Evolutionary conservation across 2,888 invertebrate genomes (phyloP), one percentile per base, ranked within the genome.

Genomic region (Plebejus argus): DNA sequence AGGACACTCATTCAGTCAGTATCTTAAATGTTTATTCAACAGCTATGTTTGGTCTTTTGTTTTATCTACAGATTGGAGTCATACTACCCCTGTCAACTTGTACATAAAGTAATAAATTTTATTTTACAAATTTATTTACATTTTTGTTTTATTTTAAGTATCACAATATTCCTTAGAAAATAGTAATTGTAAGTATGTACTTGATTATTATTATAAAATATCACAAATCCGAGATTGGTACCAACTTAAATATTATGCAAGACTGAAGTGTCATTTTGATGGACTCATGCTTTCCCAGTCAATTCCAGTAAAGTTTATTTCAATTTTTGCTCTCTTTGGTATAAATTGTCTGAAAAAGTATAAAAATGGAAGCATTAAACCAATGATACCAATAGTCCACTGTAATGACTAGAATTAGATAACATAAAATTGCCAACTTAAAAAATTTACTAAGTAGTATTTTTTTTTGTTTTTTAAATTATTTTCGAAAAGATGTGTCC

Each of bases 281-380:
- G 85, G 84, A 76, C 84, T 86, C 78, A 81, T 79, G 20, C 79
- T 82, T n/a, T 95, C 94, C 95, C 95, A 95, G 83, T 96, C 79
- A 7, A 79, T 78, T 35, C 77, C 77, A 20, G 89, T 89, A 86
- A 97, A 97, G 86, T 97, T 95, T 75, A 98, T 97, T 33, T 95
- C 93, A 82, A 98, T 95, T 87, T 94, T 92, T 15, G 92, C 90
- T 77, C 93, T 90, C 77, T 91, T 95, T 78, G 97, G 97, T 85
- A 87, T 88, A 84, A 95, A 96, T 88, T 96, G 95, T 85, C 96
- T 97, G 91, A 76, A 89, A 90, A 74, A 39, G 3, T 58, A 61
- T 61, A 45, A 23, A 23, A 49, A 20, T 12, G 23, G 0, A 35
- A 12, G 18, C 35, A 70, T 33, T 23, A 61, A 61, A 39, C 1